phyloP scores from a whole-genome alignment of 1,140 invertebrate species.

The Stegodyphus dumicola region DNA sequence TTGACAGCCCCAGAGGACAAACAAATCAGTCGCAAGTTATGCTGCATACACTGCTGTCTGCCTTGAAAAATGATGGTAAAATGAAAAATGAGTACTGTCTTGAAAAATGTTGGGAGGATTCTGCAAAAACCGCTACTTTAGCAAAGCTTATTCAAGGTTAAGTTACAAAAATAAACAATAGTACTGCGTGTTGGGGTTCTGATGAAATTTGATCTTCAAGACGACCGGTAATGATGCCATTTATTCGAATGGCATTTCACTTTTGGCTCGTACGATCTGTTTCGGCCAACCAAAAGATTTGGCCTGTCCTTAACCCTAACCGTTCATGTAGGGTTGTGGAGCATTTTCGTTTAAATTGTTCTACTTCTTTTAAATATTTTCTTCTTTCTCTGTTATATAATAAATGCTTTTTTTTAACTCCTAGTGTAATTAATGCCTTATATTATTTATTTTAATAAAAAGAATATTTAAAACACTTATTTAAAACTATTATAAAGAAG shows the following conservation, averaged over 20 bases:
- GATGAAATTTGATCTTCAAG: conserved; percentile 9
- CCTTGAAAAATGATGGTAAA: not conserved
- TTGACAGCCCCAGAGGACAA: too few relatives aligned
- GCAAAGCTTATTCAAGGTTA: conserved; percentile 5
- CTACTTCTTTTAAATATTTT: too few relatives aligned
- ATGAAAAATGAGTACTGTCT: conserved; percentile 17
- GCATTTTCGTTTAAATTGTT: too few relatives aligned
- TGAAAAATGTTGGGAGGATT: not conserved
- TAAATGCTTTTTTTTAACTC: too few relatives aligned
- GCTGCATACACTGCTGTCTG: not conserved
- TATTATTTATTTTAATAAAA: too few relatives aligned
- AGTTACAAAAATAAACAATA: conserved; percentile 28
- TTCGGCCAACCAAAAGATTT: conserved; percentile 7
- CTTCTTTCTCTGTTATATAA: too few relatives aligned
- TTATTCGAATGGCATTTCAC: conserved; percentile 18
- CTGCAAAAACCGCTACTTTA: conserved; percentile 22
- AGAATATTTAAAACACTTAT: too few relatives aligned
- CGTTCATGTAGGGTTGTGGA: conserved; percentile 1
- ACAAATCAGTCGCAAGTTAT: too few relatives aligned
- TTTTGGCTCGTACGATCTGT: conserved; percentile 18
- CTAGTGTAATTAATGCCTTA: too few relatives aligned
- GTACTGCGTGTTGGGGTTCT: conserved; percentile 15
- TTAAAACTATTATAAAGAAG: too few relatives aligned
- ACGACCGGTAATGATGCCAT: conserved; percentile 2
- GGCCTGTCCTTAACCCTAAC: conserved; percentile 11